Conservation (phyloP, 2,797 vertebrate genomes). For the Champsocephalus esox region DNA sequence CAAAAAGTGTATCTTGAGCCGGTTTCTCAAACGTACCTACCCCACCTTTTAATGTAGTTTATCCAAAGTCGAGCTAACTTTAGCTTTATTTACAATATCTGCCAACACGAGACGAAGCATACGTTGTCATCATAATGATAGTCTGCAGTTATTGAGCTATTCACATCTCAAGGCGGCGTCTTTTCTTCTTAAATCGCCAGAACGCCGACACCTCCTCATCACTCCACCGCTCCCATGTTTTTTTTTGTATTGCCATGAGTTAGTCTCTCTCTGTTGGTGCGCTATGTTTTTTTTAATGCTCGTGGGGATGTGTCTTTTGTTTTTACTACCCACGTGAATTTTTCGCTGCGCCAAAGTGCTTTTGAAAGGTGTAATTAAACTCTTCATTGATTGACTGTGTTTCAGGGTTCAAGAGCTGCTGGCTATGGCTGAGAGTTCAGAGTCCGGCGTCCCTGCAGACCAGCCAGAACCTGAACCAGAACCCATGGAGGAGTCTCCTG, state of each 20-base stretch:
- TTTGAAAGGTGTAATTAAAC: not conserved
- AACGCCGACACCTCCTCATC: too few species aligned
- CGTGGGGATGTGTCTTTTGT: not conserved
- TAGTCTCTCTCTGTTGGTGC: too few species aligned
- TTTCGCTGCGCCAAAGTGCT: not conserved
- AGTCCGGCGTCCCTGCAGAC: constrained; percentile 23
- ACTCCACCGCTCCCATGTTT: too few species aligned
- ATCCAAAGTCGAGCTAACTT: not conserved
- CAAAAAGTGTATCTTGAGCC: too few species aligned
- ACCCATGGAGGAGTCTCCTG: constrained; percentile 27
- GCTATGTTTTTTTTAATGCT: not conserved
- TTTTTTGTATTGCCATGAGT: too few species aligned
- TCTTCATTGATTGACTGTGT: not conserved
- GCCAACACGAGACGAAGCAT: not conserved
- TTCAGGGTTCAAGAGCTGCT: constrained; percentile 82
- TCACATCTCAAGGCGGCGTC: not conserved
- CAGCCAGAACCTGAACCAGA: constrained; percentile 38
- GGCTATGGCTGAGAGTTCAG: constrained; percentile 62
- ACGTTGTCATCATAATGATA: not conserved
- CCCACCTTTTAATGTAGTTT: not conserved
- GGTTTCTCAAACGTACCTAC: too few species aligned
- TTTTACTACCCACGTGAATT: not conserved
- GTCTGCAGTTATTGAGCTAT: not conserved
- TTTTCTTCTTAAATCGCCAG: not conserved
- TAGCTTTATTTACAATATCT: not conserved